Evolutionary conservation across 2,797 vertebrate species (phyloP), one percentile per base, ranked within the genome.

Genomic region (Betta splendens): DNA sequence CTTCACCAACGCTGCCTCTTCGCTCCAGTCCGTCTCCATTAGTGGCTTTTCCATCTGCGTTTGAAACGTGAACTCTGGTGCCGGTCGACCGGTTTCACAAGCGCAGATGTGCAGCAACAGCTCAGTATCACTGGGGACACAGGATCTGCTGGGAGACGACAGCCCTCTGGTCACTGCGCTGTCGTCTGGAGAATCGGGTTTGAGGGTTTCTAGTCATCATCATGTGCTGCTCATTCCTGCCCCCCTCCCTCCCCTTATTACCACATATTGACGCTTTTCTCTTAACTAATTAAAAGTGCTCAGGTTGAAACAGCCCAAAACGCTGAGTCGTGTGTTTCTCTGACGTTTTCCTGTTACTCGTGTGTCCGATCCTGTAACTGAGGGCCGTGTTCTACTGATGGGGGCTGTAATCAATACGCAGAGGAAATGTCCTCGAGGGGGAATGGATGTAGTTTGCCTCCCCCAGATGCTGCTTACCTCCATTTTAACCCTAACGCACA

Each of bases 311-410:
- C 53, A 52, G 49, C 31, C 69, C 38, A 64, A 13, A 79, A 73
- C 48, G 75, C 79, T 84, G 79, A 85, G 64, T 59, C 50, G 47
- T 57, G 74, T 72, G 50, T 81, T 82, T 78, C 74, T 77, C 42
- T 26, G 72, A 62, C 44, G 33, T 58, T 72, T 57, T 56, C 64
- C 39, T 51, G 38, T 58, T 72, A 58, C 51, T 68, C 29, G 35
- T 38, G 48, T 32, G 22, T 61, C 38, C 66, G 45, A 50, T 65
- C 55, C 44, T 54, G 47, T 36, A 51, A 78, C 65, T 74, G 72
- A 76, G 71, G 55, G 68, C 26, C 63, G 22, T 32, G 69, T 70
- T 54, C 72, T 45, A 53, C 54, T 29, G 23, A 46, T 28, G 42
- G 38, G 26, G 55, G 60, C 4, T 0, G 35, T 47, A 59, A 82